Evolutionary conservation across 2,797 vertebrate genomes (phyloP).

Genomic region (Lutjanus campechanus): DNA sequence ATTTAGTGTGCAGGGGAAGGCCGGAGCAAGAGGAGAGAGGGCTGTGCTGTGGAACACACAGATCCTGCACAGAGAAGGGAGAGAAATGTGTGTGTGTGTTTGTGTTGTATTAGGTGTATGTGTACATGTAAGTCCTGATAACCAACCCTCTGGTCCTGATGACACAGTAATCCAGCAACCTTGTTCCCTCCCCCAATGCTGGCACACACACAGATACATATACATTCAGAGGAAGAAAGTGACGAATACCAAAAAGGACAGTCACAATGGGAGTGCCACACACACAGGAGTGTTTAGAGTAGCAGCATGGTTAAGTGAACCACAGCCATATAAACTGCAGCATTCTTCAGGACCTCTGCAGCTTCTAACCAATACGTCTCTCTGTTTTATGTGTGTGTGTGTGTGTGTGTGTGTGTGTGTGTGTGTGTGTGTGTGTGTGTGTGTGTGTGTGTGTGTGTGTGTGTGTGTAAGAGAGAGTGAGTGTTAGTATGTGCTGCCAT

Average conservation of each 20-base stretch:
- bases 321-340: slow-evolving; percentile 67
- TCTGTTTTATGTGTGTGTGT: slow-evolving; percentile 15
- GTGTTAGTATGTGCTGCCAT: slow-evolving; percentile 55
- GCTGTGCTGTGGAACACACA: slow-evolving; percentile 70
- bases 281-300: slow-evolving; percentile 72
- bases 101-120: slow-evolving; percentile 58
- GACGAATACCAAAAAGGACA: slow-evolving; percentile 28
- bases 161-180: slow-evolving; percentile 46
- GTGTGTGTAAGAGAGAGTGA: slow-evolving; percentile 6
- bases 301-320: slow-evolving; percentile 61
- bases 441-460: slow-evolving; percentile 17
- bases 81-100: slow-evolving; percentile 28
- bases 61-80: slow-evolving; percentile 47
- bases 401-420: slow-evolving; percentile 26
- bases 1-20: slow-evolving; percentile 80
- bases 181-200: slow-evolving; percentile 40
- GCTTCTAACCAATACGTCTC: slow-evolving; percentile 54
- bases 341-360: slow-evolving; percentile 57
- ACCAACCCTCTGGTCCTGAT: slow-evolving; percentile 70
- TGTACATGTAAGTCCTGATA: slow-evolving; percentile 77
- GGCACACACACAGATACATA: slow-evolving; percentile 20
- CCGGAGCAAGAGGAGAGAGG: slow-evolving; percentile 78
- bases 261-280: slow-evolving; percentile 66
- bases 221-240: slow-evolving; percentile 14
- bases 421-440: slow-evolving; percentile 25